These are phyloP conservation scores for Branchellion lobata DNA, from an alignment of 2,888 invertebrate genomes.

Conservation along the genomic window DNA sequence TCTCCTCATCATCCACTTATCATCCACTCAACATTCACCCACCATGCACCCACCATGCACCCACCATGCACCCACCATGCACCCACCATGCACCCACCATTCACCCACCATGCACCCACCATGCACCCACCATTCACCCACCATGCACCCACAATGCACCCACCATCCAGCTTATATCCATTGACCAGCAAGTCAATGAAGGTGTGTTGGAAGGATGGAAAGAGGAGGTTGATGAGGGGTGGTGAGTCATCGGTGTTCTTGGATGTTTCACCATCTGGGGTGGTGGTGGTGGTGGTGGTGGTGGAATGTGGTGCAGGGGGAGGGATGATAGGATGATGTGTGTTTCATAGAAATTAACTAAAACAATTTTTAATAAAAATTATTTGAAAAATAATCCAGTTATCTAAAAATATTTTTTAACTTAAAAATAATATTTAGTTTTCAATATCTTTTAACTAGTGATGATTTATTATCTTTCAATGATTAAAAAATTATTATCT, in stretches of 20 bases:
- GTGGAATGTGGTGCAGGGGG: neutral
- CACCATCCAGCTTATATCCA: conserved; percentile 11
- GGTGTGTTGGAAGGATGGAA: conserved; percentile 10
- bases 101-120: too few species aligned
- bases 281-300: neutral
- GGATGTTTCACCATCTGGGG: neutral
- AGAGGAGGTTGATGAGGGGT: neutral
- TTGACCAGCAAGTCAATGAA: neutral
- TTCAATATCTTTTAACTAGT: too few species aligned
- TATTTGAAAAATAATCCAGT: neutral
- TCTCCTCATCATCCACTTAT: too few species aligned
- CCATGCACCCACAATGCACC: neutral
- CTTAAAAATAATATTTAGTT: too few species aligned
- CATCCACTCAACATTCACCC: too few species aligned
- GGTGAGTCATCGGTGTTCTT: neutral
- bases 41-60: too few species aligned
- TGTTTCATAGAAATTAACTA: too few species aligned
- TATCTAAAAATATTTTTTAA: neutral
- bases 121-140: neutral
- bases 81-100: too few species aligned
- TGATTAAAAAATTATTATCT: neutral
- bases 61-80: too few species aligned
- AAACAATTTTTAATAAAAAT: neutral
- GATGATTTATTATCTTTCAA: too few species aligned
- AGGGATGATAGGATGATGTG: too few species aligned